Base-by-base conservation (phyloP, 2,888 invertebrate genomes). In the Megaustenia siamemsis region DNA sequence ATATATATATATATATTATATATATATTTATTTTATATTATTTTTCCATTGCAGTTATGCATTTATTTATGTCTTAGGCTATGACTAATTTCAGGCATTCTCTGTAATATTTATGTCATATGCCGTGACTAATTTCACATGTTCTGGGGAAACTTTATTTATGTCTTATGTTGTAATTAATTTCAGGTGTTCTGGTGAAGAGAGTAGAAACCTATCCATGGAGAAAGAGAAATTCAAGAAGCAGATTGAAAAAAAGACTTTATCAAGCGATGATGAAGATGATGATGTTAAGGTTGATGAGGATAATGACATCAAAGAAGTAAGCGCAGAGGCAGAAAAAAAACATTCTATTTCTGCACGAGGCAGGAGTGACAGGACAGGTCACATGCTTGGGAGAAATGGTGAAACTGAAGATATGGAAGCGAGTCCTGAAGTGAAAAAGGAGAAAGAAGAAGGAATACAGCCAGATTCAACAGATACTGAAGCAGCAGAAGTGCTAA, bases 381-480 rank as follows among this genome's bases (percentile, higher is more conserved):
- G 82, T 24, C 6, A 73, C 38, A 56, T 82, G 49, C n/a, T 66
- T n/a, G 77, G 81, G 35, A 81, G 40, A 28, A 82, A 71, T 35
- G 85, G 68, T 32, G 78, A 77, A 28, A 56, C 68, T 76, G 84
- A 76, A 10, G 75, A 86, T 87, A 89, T 71, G 87, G 82, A n/a
- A 71, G 73, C 40, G 63, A 38, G 86, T 81, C 56, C 77, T 66
- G 87, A 88, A 60, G 80, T 82, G 83, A 88, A 89, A 38, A 87
- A 88, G 32, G 86, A 83, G 21, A 87, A 87, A 66, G 82, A 82
- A 18, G 88, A 86, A 60, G 87, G 88, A n/a, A 71, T 28, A 15
- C 71, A 60, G 24, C 77, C 45, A 53, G 86, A 85, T 56, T 85
- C 85, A 8, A 81, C 81, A 40, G 85, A 85, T 49, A 53, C 85